Base-by-base conservation (phyloP, 2,888 invertebrate genomes). In the Pyrrhia umbra region DNA sequence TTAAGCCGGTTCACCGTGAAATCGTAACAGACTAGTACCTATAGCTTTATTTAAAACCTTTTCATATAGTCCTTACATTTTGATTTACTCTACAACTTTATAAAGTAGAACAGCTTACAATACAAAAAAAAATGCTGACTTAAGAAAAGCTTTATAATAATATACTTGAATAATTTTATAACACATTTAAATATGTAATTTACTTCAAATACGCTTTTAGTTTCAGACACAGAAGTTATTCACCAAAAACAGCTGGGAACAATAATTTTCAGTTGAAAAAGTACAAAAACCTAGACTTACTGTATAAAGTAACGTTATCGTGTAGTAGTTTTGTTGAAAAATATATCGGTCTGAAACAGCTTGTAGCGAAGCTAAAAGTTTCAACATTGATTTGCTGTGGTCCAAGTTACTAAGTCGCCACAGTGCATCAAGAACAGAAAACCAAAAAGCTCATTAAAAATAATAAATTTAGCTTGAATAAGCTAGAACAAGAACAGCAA, bases 351-450 rank as follows among this genome's bases (percentile, higher is more conserved):
- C 21, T 34, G 68, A 73, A 73, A 67, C 43, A 39, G 74, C 30
- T 73, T 67, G 74, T 39, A 47, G 68, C 21, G 5, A 15, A 39
- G 23, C 30, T 66, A 16, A 51, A 73, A 68, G 47, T 73, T 69
- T 52, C 42, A 52, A 49, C 74, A 59, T 69, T 73, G 69, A 67
- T 69, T 74, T 69, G 59, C 47, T 69, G 59, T 25, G n/a, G 47
- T 58, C 8, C 16, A 52, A 39, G 42, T 43, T 34, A 49, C 51
- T 39, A 34, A 39, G 15, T 3, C 13, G 1, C n/a, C 68, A 67
- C 39, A 39, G 74, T 5, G 4, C 9, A 27, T 2, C 1, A 21
- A 1, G 10, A 39, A 18, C 51, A 40, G 69, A 40, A 73, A 10
- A 15, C 0, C 27, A 47, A 62, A 6, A 0, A 20, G 10, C 8